Evolutionary conservation across 2,888 invertebrate species (phyloP).

Genomic region (Doris montereyensis): DNA sequence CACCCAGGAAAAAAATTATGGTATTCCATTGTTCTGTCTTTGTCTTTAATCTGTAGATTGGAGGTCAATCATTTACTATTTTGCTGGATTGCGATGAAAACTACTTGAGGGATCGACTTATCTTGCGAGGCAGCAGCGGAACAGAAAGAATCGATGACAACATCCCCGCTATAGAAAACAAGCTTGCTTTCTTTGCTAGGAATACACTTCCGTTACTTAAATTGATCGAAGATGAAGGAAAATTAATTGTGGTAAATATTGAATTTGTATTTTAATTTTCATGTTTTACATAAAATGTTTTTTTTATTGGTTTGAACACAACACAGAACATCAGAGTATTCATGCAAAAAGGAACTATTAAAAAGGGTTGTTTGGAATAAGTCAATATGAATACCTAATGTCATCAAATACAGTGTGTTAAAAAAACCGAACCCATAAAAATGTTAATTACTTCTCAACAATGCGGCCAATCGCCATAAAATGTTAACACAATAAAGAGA

Average conservation of each 20-base stretch:
- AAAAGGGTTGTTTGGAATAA: too few species aligned
- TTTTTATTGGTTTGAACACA: too few species aligned
- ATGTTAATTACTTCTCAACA: too few species aligned
- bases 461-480: too few species aligned
- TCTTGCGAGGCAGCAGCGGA: conserved; percentile 52
- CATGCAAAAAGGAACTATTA: too few species aligned
- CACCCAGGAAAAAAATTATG: too few species aligned
- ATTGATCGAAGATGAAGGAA: conserved; percentile 62
- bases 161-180: conserved; percentile 55
- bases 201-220: conserved; percentile 67
- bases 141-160: conserved; percentile 64
- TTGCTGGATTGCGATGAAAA: conserved; percentile 69
- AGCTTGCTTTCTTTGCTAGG: conserved; percentile 64
- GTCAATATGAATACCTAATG: neutral
- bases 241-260: conserved; percentile 65
- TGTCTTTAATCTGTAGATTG: conserved; percentile 64
- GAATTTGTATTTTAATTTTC: neutral
- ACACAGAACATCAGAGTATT: too few species aligned
- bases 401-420: too few species aligned
- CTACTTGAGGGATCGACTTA: conserved; percentile 59
- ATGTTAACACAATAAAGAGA: too few species aligned
- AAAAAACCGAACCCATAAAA: too few species aligned
- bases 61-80: conserved; percentile 63
- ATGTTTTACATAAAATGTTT: neutral
- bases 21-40: too few species aligned